Evolutionary conservation across 37 sponge, comb jelly and placozoan species (phyloP).

Genomic region (Corticium candelabrum): DNA sequence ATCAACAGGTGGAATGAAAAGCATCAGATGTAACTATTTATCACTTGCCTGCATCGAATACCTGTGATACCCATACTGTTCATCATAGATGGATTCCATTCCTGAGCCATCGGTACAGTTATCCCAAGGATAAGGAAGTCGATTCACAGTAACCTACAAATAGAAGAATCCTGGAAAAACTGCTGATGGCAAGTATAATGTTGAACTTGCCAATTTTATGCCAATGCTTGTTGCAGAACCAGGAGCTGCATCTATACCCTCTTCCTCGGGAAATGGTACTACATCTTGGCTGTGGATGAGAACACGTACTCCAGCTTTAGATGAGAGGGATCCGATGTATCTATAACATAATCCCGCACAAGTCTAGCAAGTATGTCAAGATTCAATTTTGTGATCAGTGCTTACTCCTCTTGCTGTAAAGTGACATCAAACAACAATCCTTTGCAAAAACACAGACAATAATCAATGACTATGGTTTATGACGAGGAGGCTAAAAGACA

Average conservation of each 20-base stretch:
- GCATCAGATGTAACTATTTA: too few relatives aligned
- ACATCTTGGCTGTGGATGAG: not conserved
- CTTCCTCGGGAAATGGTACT: not conserved
- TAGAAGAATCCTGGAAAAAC: too few relatives aligned
- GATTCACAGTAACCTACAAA: not conserved
- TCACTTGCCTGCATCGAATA: not conserved
- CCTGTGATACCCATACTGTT: not conserved
- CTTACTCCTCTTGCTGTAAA: not conserved
- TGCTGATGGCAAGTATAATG: too few relatives aligned
- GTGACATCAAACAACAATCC: not conserved
- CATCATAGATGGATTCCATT: not conserved
- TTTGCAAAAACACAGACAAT: not conserved
- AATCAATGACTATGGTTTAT: not conserved
- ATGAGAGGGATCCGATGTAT: not conserved
- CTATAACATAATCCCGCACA: too few relatives aligned
- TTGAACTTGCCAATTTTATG: not conserved
- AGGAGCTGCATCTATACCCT: constrained; percentile 1
- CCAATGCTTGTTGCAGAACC: not conserved
- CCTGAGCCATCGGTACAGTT: not conserved
- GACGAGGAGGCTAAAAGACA: not conserved
- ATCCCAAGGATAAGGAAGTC: not conserved
- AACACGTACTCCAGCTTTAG: not conserved
- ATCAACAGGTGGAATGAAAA: too few relatives aligned
- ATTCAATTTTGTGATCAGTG: too few relatives aligned
- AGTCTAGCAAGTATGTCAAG: too few relatives aligned